Conservation (phyloP, 2,113 vertebrate species). For the Pogona vitticeps region DNA sequence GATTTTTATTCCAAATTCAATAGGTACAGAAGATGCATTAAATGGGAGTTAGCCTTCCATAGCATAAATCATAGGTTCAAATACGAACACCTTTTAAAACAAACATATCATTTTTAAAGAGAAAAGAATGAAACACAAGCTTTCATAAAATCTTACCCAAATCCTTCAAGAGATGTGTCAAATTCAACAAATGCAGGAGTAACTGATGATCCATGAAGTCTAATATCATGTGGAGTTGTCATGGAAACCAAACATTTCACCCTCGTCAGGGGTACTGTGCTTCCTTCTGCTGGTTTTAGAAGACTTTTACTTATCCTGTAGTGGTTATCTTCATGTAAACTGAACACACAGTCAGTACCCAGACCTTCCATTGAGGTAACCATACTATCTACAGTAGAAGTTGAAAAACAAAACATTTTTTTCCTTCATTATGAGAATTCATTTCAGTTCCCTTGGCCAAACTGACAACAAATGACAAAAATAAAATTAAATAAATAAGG, state of each 20-base stretch:
- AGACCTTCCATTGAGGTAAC: constrained; percentile 91
- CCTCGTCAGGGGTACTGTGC: constrained; percentile 94
- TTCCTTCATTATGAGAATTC: background rate
- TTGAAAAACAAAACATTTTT: constrained; percentile 47
- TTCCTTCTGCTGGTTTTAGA: constrained; percentile 94
- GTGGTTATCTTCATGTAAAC: constrained; percentile 90
- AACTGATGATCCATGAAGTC: constrained; percentile 92
- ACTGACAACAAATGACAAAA: background rate
- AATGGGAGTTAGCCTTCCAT: background rate
- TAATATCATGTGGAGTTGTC: constrained; percentile 98
- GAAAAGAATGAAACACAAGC: background rate
- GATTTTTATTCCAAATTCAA: background rate
- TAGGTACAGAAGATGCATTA: background rate
- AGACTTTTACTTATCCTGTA: constrained; percentile 96
- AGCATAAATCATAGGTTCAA: background rate
- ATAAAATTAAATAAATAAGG: too few relatives aligned
- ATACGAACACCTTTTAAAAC: background rate
- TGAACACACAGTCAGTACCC: constrained; percentile 92
- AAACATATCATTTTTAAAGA: background rate
- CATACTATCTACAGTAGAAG: constrained; percentile 84
- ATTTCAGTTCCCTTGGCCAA: background rate
- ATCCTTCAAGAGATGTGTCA: constrained; percentile 94
- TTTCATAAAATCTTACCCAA: constrained; percentile 83
- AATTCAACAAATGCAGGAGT: constrained; percentile 96
- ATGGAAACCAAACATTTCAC: constrained; percentile 99